Evolutionary conservation across 2,888 invertebrate genomes (phyloP), one percentile per base, ranked within the genome.

Genomic region (Melinaea marsaeus): DNA sequence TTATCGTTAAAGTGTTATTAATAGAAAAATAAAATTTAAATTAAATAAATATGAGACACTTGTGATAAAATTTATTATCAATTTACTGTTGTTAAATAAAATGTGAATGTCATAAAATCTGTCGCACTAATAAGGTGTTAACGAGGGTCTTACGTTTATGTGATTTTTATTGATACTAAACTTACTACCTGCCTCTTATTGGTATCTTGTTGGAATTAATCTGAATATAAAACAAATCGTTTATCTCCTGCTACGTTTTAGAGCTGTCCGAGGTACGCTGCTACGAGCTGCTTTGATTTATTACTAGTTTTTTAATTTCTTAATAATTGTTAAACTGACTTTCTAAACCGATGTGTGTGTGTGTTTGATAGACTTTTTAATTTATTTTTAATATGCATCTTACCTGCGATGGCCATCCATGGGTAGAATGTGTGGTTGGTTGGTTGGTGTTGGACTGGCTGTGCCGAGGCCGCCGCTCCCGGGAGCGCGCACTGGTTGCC

Each of bases 341-440:
- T 54, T 54, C 13, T 13, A 2, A 37, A 37, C 13, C 35, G 22
- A 9, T 32, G 37, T 59, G 13, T 51, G 54, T 3, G 9, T 11
- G 33, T 58, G 7, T 47, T 22, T 13, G 32, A 42, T 42, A 42
- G 42, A 42, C 22, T 47, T 47, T 34, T 33, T 58, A 34, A 34
- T 13, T 51, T 11, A 34, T 7, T 47, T 22, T 37, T 7, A 37
- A 37, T 37, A 22, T 34, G 4, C 6, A 13, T 64, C 67, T 95
- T 90, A 97, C 98, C 98, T 97, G 97, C 97, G 93, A 98, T 97
- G 92, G 97, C 97, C 98, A 98, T 98, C 98, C 98, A 98, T 78
- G 98, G 98, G 92, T 98, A 98, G 92, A 98, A 98, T 83, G 97
- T 97, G 93, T 97, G 97, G 90, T 95, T 96, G 91, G 94, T 94